A percentile compares a stretch with the other conserved stretches of the same genome.
These are phyloP conservation scores for zebrafish (Danio rerio) DNA, from an alignment of 2,113 vertebrate genomes.

Conservation along the genomic window DNA sequence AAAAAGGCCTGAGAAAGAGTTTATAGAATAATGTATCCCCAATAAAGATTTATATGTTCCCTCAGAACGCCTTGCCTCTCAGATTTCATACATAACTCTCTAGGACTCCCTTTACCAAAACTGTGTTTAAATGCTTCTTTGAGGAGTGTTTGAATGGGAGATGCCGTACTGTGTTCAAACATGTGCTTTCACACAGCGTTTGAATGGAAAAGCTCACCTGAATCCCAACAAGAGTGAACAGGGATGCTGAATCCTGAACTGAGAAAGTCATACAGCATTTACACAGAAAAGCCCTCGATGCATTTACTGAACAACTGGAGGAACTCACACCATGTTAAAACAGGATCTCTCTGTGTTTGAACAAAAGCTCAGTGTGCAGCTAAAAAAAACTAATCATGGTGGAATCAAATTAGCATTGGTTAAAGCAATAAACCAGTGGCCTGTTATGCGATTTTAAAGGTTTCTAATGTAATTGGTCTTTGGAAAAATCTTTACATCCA, in stretches of 20 bases:
- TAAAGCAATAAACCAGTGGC: not conserved
- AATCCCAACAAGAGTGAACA: not conserved
- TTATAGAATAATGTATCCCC: too few relatives aligned
- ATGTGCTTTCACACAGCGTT: not conserved
- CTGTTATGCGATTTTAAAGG: not conserved
- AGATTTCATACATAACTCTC: not conserved
- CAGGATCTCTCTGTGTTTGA: not conserved
- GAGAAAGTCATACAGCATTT: not conserved
- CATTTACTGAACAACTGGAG: not conserved
- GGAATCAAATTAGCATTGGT: not conserved
- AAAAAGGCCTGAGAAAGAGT: too few relatives aligned
- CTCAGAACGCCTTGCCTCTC: not conserved
- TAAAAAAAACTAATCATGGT: not conserved
- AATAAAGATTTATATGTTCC: not conserved
- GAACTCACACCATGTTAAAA: not conserved
- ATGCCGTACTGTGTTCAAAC: slow-evolving; percentile 5
- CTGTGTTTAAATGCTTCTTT: slow-evolving; percentile 8
- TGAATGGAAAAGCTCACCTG: not conserved
- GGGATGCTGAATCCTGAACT: not conserved
- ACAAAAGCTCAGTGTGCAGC: not conserved
- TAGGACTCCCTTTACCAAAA: not conserved
- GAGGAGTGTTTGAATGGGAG: slow-evolving; percentile 8
- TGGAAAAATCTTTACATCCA: too few relatives aligned
- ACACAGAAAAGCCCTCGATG: too few relatives aligned
- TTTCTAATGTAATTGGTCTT: too few relatives aligned